Conservation (phyloP, 2,113 vertebrate genomes). For the Anhinga rufa region DNA sequence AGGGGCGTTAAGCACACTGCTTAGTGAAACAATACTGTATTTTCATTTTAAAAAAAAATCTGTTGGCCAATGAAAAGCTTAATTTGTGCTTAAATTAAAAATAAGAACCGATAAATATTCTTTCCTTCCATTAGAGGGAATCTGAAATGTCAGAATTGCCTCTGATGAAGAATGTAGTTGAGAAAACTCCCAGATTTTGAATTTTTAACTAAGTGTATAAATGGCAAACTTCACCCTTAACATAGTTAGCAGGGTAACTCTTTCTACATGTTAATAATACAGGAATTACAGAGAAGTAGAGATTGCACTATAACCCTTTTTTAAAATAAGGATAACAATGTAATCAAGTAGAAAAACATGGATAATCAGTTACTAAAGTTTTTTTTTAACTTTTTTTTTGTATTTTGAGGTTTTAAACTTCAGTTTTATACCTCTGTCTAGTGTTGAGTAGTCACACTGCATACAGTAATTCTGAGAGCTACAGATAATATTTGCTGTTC, state of each 20-base stretch:
- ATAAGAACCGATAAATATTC: neutral
- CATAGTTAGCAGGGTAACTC: neutral
- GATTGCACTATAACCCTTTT: neutral
- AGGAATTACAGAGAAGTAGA: neutral
- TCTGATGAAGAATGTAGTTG: neutral
- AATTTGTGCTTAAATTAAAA: neutral
- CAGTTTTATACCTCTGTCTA: neutral
- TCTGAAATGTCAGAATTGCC: neutral
- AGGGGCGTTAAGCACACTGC: neutral
- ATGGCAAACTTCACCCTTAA: neutral
- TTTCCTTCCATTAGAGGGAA: neutral
- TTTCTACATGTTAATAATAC: neutral
- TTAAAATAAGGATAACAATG: neutral
- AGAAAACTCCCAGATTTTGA: neutral
- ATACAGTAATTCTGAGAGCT: neutral
- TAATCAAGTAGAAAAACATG: neutral
- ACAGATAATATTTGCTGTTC: neutral
- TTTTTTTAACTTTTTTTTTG: neutral
- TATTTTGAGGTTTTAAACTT: neutral
- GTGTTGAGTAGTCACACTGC: neutral
- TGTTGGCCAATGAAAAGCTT: neutral
- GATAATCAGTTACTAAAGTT: neutral
- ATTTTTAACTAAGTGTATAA: neutral
- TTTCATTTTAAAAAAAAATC: neutral
- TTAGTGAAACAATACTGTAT: neutral